Percentiles rank a stretch among this genome's conserved stretches.
Evolutionary conservation across 2,888 invertebrate species (phyloP).

Genomic region (Leuctra nigra): DNA sequence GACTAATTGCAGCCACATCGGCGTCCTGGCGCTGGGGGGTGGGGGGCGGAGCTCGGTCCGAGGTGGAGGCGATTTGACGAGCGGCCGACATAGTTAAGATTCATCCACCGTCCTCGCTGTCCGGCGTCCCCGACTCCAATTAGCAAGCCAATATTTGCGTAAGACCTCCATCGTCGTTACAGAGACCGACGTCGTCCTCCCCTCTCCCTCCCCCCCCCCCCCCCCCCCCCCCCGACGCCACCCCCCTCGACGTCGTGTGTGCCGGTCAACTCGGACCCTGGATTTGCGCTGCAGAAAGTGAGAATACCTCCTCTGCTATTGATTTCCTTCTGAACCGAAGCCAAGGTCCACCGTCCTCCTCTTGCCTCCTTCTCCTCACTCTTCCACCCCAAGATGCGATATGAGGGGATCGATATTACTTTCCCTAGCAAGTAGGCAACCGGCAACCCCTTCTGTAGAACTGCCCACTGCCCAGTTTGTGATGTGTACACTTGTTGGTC

Average conservation of each 20-base stretch:
- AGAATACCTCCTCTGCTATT: background rate
- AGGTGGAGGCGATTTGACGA: too few relatives aligned
- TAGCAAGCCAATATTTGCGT: conserved; percentile 17
- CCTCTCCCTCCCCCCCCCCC: background rate
- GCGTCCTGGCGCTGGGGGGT: background rate
- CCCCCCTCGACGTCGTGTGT: too few relatives aligned
- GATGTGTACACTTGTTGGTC: too few relatives aligned
- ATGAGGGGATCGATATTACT: conserved; percentile 15
- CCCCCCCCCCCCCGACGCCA: background rate
- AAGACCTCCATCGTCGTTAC: conserved; percentile 1
- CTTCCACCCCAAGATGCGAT: conserved; percentile 14
- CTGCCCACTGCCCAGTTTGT: background rate
- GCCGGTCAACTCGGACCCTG: background rate
- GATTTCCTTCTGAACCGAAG: background rate
- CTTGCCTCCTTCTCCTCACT: too few relatives aligned
- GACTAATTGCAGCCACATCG: background rate
- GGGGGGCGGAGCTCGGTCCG: background rate
- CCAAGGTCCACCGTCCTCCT: background rate
- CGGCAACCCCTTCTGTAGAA: background rate
- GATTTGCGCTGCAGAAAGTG: background rate
- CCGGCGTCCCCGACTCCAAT: background rate
- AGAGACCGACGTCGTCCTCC: background rate
- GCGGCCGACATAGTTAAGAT: background rate
- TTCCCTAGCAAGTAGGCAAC: conserved; percentile 18
- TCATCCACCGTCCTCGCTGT: background rate